Evolutionary conservation across 2,888 invertebrate genomes (phyloP).

Genomic region (Neoascia interrupta): DNA sequence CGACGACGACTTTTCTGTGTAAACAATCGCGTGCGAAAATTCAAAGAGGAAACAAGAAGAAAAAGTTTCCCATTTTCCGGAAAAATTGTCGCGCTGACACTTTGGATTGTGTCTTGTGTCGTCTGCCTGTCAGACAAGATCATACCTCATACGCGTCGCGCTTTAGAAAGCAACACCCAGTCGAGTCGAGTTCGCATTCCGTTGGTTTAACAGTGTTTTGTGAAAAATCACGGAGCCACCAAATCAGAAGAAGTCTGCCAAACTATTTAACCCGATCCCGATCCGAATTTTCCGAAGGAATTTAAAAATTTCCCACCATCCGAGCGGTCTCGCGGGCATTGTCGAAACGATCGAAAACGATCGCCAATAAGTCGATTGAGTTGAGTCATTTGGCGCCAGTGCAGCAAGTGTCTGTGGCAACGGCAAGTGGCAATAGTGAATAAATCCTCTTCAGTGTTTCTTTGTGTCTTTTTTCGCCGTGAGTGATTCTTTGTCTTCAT

Average conservation of each 20-base stretch:
- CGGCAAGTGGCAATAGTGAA: conserved; percentile 44
- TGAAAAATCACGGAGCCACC: no score
- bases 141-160: conserved; percentile 12
- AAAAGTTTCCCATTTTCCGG: conserved; percentile 48
- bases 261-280: no score
- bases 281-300: conserved; percentile 10
- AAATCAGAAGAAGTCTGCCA: no score
- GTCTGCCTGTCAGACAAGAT: conserved; percentile 33
- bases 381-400: conserved; percentile 56
- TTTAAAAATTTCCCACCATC: conserved; percentile 45
- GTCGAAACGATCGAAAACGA: conserved; percentile 25
- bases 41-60: conserved; percentile 27
- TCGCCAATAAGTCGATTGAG: conserved; percentile 44
- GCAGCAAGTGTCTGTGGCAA: no score
- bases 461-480: conserved; percentile 19
- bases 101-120: conserved; percentile 35
- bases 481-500: background rate
- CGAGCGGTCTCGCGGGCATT: conserved; percentile 30
- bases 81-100: conserved; percentile 34
- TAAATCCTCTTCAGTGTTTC: background rate
- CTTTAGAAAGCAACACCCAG: conserved; percentile 50
- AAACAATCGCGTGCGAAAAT: conserved; percentile 61
- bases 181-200: conserved; percentile 10
- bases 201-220: no score
- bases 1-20: conserved; percentile 32